These are phyloP conservation scores for Craseonycteris thonglongyai DNA, from an alignment of 2,113 vertebrate genomes.

Conservation along the genomic window DNA sequence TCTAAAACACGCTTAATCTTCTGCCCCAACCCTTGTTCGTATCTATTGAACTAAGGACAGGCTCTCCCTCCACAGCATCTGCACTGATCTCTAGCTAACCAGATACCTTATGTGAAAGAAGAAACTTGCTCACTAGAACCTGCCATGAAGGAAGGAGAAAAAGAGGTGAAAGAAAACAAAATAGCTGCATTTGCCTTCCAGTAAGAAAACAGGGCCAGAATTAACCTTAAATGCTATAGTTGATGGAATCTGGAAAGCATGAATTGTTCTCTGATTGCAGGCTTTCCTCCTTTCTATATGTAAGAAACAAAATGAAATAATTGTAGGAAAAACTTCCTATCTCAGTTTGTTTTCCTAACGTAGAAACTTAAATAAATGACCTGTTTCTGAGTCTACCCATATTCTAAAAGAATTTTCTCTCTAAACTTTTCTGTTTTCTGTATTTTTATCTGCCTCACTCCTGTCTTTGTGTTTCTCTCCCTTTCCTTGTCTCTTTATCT, in stretches of 20 bases:
- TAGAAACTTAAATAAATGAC: not conserved
- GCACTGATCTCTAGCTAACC: not conserved
- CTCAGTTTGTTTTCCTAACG: not conserved
- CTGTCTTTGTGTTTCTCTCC: not conserved
- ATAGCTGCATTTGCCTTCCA: not conserved
- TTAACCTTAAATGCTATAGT: not conserved
- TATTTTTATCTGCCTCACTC: not conserved
- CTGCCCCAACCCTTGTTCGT: too few species aligned
- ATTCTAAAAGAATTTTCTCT: not conserved
- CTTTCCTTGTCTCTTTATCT: not conserved
- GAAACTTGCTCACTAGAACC: not conserved
- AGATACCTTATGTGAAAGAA: not conserved
- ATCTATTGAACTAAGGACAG: accelerated
- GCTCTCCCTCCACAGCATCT: not conserved
- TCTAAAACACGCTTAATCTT: not conserved
- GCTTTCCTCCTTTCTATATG: not conserved
- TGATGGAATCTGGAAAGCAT: not conserved
- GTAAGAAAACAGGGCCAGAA: not conserved
- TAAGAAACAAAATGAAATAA: not conserved
- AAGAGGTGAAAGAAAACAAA: not conserved
- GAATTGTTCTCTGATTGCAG: not conserved
- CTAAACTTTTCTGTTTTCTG: not conserved
- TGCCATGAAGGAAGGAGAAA: not conserved
- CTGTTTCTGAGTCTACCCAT: not conserved
- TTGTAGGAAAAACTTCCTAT: not conserved